Evolutionary conservation across 2,113 vertebrate species (phyloP), one percentile per base, ranked within the genome.

Genomic region (Eptesicus fuscus): DNA sequence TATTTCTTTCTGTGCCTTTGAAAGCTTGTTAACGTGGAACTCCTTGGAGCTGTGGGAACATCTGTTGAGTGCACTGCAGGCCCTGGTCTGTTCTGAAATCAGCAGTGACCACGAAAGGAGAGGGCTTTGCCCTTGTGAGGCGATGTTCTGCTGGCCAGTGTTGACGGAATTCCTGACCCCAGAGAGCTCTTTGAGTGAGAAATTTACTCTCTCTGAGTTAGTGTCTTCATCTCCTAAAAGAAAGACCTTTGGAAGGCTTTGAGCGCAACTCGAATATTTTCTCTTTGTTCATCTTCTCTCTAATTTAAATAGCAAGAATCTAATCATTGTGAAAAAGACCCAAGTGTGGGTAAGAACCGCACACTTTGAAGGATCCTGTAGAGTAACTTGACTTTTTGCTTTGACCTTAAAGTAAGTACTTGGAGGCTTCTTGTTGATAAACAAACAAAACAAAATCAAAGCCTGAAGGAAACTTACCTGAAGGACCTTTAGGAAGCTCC

Each of bases 321-420:
- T 88, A 42, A 56, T 87, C 17, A 5, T 71, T 89, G 63, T 93
- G 65, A 47, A 56, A 63, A 89, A 80, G 90, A 44, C 40, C 59
- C 77, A 67, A 23, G 47, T 28, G 17, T 82, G 84, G 40, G 56
- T 93, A 76, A 83, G 63, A 87, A 44, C 53, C 51, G 17, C 53
- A 63, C 40, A 73, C 22, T 18, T 88, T 90, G 83, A 95, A 80
- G 88, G 12, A 84, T 69, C 94, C 78, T 92, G 47, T 79, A 78
- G 70, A 94, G 14, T 63, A 90, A 90, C 77, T 93, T 94, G 94
- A 96, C 80, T 94, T 95, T 95, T 88, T 88, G 53, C 88, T 92
- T 92, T 96, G 90, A 93, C 84, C 51, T 84, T 71, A 73, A 88
- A 95, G 69, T 53, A 76, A 91, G 80, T 94, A 77, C 80, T 80